Percentiles rank a stretch among this genome's conserved stretches.
phyloP scores from a whole-genome alignment of 2,888 invertebrate species.

The Chymomyza procnemis region DNA sequence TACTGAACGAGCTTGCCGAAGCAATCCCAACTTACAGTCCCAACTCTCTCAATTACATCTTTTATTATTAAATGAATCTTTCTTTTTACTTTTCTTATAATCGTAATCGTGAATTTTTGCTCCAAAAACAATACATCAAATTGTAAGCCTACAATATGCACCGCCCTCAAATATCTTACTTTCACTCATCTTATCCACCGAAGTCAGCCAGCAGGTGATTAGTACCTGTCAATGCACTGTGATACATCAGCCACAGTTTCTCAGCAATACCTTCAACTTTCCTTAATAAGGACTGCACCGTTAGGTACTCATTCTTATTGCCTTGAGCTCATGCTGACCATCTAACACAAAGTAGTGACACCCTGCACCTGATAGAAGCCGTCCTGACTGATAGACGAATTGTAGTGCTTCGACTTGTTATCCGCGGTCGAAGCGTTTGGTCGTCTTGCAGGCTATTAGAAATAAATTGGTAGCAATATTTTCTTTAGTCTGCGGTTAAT shows the following conservation, averaged over 20 bases:
- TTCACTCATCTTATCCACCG: not conserved
- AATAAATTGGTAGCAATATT: slow-evolving; percentile 22
- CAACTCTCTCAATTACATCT: too few relatives aligned
- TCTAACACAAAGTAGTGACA: not conserved
- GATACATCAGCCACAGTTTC: not conserved
- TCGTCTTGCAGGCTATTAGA: slow-evolving; percentile 3
- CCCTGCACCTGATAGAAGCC: not conserved
- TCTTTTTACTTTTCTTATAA: not conserved
- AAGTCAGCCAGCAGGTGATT: slow-evolving; percentile 5
- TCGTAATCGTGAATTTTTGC: not conserved
- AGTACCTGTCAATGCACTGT: slow-evolving; percentile 7
- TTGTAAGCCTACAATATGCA: not conserved
- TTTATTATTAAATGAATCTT: too few relatives aligned
- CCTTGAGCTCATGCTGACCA: not conserved
- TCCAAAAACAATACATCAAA: not conserved
- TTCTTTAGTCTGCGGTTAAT: not conserved
- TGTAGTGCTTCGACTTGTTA: not conserved
- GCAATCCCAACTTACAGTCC: too few relatives aligned
- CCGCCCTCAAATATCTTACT: slow-evolving; percentile 2
- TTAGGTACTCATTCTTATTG: not conserved
- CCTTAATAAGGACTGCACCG: not conserved
- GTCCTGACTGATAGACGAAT: slow-evolving; percentile 15
- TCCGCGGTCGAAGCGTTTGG: not conserved
- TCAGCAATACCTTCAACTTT: not conserved
- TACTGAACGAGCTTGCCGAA: too few relatives aligned